phyloP scores from a whole-genome alignment of 2,888 invertebrate genomes.

The Drosophila antonietae region DNA sequence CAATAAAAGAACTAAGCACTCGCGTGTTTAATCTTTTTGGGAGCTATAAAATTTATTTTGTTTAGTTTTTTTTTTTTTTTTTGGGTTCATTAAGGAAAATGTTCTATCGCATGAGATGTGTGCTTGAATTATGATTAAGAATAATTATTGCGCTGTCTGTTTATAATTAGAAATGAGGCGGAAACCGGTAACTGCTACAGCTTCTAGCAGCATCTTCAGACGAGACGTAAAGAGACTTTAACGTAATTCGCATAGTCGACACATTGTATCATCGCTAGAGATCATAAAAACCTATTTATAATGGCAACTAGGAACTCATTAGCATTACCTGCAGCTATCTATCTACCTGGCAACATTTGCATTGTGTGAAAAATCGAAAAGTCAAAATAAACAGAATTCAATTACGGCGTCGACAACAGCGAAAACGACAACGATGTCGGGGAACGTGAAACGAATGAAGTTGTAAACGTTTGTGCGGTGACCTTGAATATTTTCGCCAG shows the following conservation, averaged over 20 bases:
- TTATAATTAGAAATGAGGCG: slow-evolving; percentile 78
- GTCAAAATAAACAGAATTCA: slow-evolving; percentile 77
- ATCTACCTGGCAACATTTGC: slow-evolving; percentile 49
- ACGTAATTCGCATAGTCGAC: slow-evolving; percentile 20
- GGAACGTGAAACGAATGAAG: slow-evolving; percentile 58
- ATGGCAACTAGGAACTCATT: slow-evolving; percentile 71
- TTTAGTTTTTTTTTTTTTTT: slow-evolving; percentile 8
- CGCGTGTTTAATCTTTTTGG: slow-evolving; percentile 22
- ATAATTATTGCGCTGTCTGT: slow-evolving; percentile 67
- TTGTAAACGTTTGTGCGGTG: slow-evolving; percentile 62
- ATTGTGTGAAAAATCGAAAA: slow-evolving; percentile 77
- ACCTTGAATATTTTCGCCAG: slow-evolving; percentile 63
- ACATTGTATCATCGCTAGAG: slow-evolving; percentile 60
- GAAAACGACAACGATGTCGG: slow-evolving; percentile 12
- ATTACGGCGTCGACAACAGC: slow-evolving; percentile 43
- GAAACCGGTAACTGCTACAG: slow-evolving; percentile 65
- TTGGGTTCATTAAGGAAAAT: slow-evolving; percentile 47
- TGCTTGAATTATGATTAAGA: slow-evolving; percentile 70
- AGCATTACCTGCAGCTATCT: slow-evolving; percentile 53
- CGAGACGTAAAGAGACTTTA: slow-evolving; percentile 25
- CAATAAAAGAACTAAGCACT: slow-evolving; percentile 32
- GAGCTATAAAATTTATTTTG: slow-evolving; percentile 8
- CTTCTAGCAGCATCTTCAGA: slow-evolving; percentile 52
- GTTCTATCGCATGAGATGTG: slow-evolving; percentile 55
- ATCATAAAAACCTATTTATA: slow-evolving; percentile 54